Conservation (phyloP, 1,140 invertebrate genomes). For the Lamellibrachia luymesi region DNA sequence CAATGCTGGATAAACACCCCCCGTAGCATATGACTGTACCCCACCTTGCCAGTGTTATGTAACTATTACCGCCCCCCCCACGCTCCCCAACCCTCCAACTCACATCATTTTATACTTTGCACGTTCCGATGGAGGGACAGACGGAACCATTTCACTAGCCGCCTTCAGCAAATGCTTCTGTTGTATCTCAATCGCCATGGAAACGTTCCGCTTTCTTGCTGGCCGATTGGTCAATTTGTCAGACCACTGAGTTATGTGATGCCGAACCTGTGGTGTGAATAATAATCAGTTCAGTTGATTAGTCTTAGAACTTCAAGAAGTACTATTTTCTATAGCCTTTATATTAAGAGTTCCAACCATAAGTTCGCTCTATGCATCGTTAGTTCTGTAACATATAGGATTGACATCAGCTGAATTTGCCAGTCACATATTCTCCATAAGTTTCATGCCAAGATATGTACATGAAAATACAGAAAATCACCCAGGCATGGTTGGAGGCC, state of each 20-base stretch:
- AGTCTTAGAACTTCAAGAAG: background rate
- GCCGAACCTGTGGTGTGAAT: slow-evolving; percentile 7
- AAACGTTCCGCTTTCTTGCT: background rate
- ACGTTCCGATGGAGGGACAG: slow-evolving; percentile 64
- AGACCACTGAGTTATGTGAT: background rate
- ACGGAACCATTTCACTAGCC: slow-evolving; percentile 66
- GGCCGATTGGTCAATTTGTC: background rate
- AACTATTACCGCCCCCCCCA: background rate
- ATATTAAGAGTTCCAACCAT: slow-evolving; percentile 26
- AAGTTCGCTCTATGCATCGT: too few species aligned
- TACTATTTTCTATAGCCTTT: background rate
- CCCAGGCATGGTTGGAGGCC: too few species aligned
- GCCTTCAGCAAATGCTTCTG: slow-evolving; percentile 62
- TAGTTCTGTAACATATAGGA: too few species aligned
- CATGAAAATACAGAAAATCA: too few species aligned
- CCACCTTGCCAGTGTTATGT: too few species aligned
- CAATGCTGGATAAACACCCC: background rate
- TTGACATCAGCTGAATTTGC: too few species aligned
- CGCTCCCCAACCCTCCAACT: slow-evolving; percentile 21
- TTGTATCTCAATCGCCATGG: slow-evolving; percentile 40
- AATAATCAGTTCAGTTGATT: background rate
- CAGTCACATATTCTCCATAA: too few species aligned
- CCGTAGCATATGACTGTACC: too few species aligned
- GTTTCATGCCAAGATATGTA: too few species aligned
- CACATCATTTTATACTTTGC: slow-evolving; percentile 65